Conservation (phyloP, 2,888 invertebrate genomes). For the Phragmatobia fuliginosa region DNA sequence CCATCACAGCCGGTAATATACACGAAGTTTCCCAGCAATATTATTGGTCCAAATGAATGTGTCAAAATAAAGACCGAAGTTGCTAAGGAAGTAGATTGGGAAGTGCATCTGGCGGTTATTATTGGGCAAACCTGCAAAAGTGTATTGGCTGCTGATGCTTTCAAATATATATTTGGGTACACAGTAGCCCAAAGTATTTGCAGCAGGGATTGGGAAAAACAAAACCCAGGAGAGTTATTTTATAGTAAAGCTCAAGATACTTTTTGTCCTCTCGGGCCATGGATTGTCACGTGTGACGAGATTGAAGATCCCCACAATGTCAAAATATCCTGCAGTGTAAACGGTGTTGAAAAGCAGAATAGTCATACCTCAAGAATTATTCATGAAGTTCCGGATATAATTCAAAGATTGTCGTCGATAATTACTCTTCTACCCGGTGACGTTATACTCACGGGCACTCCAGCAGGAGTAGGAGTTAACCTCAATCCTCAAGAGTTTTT, state of each 20-base stretch:
- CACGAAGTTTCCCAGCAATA: slow-evolving; percentile 93
- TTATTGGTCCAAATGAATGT: slow-evolving; percentile 91
- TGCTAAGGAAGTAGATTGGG: slow-evolving; percentile 91
- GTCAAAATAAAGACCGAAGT: slow-evolving; percentile 80
- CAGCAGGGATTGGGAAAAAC: slow-evolving; percentile 95
- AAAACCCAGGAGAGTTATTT: slow-evolving; percentile 89
- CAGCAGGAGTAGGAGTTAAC: slow-evolving; percentile 91
- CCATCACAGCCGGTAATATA: slow-evolving; percentile 95
- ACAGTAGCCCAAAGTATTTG: slow-evolving; percentile 95
- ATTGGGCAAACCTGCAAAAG: slow-evolving; percentile 92
- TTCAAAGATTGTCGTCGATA: slow-evolving; percentile 89
- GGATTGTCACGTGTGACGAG: slow-evolving; percentile 91
- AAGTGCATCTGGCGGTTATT: slow-evolving; percentile 94
- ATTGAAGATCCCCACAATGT: slow-evolving; percentile 90
- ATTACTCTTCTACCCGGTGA: slow-evolving; percentile 95
- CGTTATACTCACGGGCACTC: slow-evolving; percentile 96
- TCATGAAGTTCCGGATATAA: slow-evolving; percentile 91
- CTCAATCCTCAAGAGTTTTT: slow-evolving; percentile 92
- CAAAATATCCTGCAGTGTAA: slow-evolving; percentile 90
- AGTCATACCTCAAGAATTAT: slow-evolving; percentile 93
- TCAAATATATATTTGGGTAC: slow-evolving; percentile 93
- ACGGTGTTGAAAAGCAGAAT: slow-evolving; percentile 91
- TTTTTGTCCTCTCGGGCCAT: slow-evolving; percentile 95
- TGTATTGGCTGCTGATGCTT: slow-evolving; percentile 89
- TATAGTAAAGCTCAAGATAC: slow-evolving; percentile 91